Conservation (phyloP, 2,888 invertebrate genomes). For the Leptinotarsa tumamoca region DNA sequence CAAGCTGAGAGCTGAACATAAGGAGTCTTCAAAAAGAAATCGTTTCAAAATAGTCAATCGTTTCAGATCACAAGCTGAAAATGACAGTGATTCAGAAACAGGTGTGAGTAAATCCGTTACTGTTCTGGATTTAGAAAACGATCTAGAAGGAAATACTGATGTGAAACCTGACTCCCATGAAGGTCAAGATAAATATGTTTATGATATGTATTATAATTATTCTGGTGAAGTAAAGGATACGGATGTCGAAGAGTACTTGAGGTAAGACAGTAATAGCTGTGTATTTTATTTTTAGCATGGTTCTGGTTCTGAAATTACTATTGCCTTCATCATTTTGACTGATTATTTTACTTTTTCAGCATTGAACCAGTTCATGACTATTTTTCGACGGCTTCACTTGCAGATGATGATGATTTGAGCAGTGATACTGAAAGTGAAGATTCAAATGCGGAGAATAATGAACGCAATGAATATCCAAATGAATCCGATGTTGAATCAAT, state of each 20-base stretch:
- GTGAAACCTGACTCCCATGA: constrained; percentile 27
- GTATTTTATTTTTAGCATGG: too few species aligned
- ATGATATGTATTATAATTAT: constrained; percentile 74
- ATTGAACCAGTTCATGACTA: constrained; percentile 65
- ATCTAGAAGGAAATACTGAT: constrained; percentile 49
- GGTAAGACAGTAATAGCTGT: constrained; percentile 49
- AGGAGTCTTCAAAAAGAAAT: constrained; percentile 67
- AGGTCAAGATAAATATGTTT: constrained; percentile 68
- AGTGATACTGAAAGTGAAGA: constrained; percentile 73
- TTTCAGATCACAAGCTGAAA: constrained; percentile 65
- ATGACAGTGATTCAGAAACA: constrained; percentile 50
- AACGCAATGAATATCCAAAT: constrained; percentile 83
- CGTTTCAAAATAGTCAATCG: constrained; percentile 74
- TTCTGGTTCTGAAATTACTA: too few species aligned
- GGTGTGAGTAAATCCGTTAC: constrained; percentile 62
- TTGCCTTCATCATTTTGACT: not conserved
- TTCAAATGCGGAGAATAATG: constrained; percentile 84
- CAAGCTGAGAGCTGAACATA: constrained; percentile 66
- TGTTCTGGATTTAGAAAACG: constrained; percentile 72
- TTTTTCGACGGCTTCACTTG: constrained; percentile 61
- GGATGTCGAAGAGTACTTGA: constrained; percentile 64
- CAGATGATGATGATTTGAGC: constrained; percentile 67
- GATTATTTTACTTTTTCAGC: constrained; percentile 51
- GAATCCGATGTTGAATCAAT: constrained; percentile 70
- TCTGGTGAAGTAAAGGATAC: constrained; percentile 67